Base-by-base conservation (phyloP, 1,140 invertebrate genomes). In the Leptinotarsa texana region DNA sequence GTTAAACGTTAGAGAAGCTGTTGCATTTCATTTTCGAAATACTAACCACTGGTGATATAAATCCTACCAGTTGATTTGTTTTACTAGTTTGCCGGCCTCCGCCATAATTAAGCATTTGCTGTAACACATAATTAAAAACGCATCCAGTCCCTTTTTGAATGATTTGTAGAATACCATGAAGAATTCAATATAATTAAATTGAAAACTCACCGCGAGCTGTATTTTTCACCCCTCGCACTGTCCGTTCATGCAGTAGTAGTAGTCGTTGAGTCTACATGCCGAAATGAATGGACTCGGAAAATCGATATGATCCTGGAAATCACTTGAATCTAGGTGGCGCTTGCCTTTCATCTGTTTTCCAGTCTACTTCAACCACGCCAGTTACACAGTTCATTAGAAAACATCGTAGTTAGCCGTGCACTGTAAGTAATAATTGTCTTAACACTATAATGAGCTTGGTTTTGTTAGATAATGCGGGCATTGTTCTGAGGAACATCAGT, bases 251-350 rank as follows among this genome's bases (percentile, higher is more conserved):
- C 27, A 62, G 48, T 65, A 17, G 13, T 73, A 49, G 71, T 65
- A 73, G 71, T 51, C 71, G 47, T 65, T 42, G 71, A 73, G 71
- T 73, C 71, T 73, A 73, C 62, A 73, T 73, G 71, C 71, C 51
- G 71, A 73, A 73, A 63, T 73, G 71, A 73, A 73, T 73, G 71
- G 71, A 73, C 71, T 73, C 22, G 57, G 71, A 65, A 73, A 73
- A 73, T 73, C 71, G 71, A 73, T 73, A 73, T 27, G 17, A 73
- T 73, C 71, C 71, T 73, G 71, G 71, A 73, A 63, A 65, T 24
- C 71, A 73, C 71, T 73, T 61, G 18, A 63, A 65, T 65, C 71
- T 73, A 73, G 71, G 71, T 73, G 71, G 71, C 71, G 71, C 71
- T 73, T 73, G 71, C 3, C 47, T 70, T 70, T 73, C 61, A 63